phyloP scores from a whole-genome alignment of 92 coral and sea anemone genomes.

The Porites evermanni region DNA sequence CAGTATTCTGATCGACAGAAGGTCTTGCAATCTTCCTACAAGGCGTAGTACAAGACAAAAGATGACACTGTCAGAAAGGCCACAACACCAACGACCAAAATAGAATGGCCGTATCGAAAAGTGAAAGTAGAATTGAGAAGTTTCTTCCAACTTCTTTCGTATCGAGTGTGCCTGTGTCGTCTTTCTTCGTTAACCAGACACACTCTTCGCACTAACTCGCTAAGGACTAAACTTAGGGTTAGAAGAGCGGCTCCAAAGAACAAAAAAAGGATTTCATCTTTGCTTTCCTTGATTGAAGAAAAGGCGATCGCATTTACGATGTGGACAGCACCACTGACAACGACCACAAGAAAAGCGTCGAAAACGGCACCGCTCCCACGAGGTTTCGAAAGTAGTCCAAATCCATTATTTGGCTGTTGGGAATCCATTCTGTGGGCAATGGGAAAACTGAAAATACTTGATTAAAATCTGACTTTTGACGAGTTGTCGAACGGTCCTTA shows the following conservation, averaged over 20 bases:
- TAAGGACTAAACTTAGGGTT: slow-evolving; percentile 39
- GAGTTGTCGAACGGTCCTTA: neutral
- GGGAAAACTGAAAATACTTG: neutral
- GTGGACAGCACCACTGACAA: neutral
- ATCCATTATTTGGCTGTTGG: slow-evolving; percentile 63
- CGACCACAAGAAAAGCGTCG: neutral
- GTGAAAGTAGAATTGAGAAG: slow-evolving; percentile 70
- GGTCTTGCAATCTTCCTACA: slow-evolving; percentile 2
- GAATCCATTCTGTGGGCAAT: slow-evolving; percentile 11
- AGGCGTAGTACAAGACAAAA: neutral
- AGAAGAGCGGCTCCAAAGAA: slow-evolving; percentile 21
- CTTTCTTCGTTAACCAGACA: slow-evolving; percentile 83
- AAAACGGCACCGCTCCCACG: slow-evolving; percentile 42
- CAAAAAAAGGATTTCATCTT: slow-evolving; percentile 8
- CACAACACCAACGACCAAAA: slow-evolving; percentile 28
- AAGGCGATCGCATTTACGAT: neutral
- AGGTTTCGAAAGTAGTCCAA: slow-evolving; percentile 72
- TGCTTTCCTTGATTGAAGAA: neutral
- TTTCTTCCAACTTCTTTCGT: slow-evolving; percentile 67
- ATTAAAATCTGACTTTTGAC: neutral
- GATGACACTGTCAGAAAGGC: neutral
- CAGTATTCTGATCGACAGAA: slow-evolving; percentile 36
- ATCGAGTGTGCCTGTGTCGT: slow-evolving; percentile 73
- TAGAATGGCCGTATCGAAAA: slow-evolving; percentile 32
- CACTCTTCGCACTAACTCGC: slow-evolving; percentile 78